phyloP scores from a whole-genome alignment of 2,888 invertebrate genomes.

The Arge pagana region DNA sequence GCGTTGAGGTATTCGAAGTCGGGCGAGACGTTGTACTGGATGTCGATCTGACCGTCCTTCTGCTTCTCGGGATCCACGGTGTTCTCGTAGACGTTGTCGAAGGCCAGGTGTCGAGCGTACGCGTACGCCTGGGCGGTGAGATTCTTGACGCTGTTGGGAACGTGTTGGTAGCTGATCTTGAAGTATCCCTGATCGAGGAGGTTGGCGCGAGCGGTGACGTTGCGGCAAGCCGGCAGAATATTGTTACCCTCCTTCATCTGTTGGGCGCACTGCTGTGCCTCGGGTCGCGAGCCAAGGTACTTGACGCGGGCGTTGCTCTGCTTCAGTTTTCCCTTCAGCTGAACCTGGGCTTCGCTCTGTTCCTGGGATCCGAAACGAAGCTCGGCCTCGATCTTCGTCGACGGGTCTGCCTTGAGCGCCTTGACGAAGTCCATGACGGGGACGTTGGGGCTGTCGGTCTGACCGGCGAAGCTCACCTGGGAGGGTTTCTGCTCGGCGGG shows the following conservation, averaged over 20 bases:
- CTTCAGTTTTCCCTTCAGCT: conserved; percentile 59
- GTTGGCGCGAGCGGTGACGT: conserved; percentile 62
- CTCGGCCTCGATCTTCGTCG: conserved; percentile 57
- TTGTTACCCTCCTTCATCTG: conserved; percentile 64
- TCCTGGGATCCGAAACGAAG: conserved; percentile 62
- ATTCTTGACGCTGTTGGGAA: conserved; percentile 1
- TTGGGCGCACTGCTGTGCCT: conserved; percentile 57
- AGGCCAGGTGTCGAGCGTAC: not conserved
- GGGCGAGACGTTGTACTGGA: conserved; percentile 9
- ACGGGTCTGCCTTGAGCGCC: conserved; percentile 61
- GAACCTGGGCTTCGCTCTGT: conserved; percentile 51
- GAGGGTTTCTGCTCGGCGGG: conserved; percentile 50
- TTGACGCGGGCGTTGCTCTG: conserved; percentile 61
- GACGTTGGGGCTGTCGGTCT: conserved; percentile 60
- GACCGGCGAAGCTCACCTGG: conserved; percentile 61
- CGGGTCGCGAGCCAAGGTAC: conserved; percentile 58
- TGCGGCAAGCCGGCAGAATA: conserved; percentile 64
- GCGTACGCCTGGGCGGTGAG: conserved; percentile 8
- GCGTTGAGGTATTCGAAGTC: conserved; percentile 5
- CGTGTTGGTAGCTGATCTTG: not conserved
- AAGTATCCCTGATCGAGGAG: conserved; percentile 1
- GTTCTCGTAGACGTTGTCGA: conserved; percentile 13
- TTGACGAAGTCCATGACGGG: conserved; percentile 52
- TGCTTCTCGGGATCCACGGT: not conserved
- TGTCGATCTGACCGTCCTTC: conserved; percentile 9